Percentiles rank a stretch among this genome's conserved stretches.
phyloP scores from a whole-genome alignment of 2,888 invertebrate genomes.

The Pterostichus madidus region DNA sequence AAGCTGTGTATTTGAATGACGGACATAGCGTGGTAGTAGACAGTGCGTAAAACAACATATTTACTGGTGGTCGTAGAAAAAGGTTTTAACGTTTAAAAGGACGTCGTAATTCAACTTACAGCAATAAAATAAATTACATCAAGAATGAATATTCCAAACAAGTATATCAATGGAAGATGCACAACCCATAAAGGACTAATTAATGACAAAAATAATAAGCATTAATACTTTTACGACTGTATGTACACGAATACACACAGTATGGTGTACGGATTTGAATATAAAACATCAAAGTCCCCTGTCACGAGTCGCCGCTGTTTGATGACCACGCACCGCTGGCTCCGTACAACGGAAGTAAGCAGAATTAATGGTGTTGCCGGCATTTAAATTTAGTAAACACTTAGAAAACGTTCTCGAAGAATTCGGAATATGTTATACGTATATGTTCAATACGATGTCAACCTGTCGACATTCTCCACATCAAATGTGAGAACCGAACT shows the following conservation, averaged over 20 bases:
- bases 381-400: constrained; percentile 60
- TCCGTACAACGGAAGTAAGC: constrained; percentile 30
- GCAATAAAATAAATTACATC: neutral
- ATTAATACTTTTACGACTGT: constrained; percentile 17
- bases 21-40: too few relatives aligned
- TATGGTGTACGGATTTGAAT: neutral
- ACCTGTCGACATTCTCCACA: neutral
- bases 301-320: constrained; percentile 33
- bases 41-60: too few relatives aligned
- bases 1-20: too few relatives aligned
- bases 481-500: constrained; percentile 33
- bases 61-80: too few relatives aligned
- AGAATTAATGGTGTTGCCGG: constrained; percentile 59
- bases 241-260: neutral
- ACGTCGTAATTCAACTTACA: too few relatives aligned
- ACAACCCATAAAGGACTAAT: constrained; percentile 7
- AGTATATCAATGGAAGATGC: neutral
- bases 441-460: constrained; percentile 1
- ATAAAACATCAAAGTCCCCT: constrained; percentile 35
- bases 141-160: neutral
- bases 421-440: constrained; percentile 42
- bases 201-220: constrained; percentile 20
- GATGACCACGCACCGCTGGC: neutral
- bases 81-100: too few relatives aligned
- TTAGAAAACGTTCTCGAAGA: constrained; percentile 38